Conservation (phyloP, 2,113 vertebrate genomes). For the Amphilophus citrinellus region DNA sequence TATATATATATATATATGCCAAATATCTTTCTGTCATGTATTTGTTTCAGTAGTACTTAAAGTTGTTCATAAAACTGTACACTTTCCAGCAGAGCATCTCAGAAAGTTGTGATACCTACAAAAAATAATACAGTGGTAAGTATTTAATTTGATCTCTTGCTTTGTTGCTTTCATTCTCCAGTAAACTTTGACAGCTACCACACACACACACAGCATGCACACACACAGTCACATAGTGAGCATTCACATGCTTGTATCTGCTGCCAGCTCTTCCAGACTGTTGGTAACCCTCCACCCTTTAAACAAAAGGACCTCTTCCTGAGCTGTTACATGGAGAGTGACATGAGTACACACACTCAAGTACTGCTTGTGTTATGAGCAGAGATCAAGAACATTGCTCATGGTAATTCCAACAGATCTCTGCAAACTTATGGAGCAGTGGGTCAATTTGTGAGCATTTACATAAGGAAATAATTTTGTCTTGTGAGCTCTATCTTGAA, state of each 20-base stretch:
- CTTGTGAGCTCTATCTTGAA: background rate
- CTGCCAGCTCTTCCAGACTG: constrained; percentile 60
- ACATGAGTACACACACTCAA: background rate
- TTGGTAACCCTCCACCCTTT: constrained; percentile 54
- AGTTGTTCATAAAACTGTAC: background rate
- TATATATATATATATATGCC: too few relatives aligned
- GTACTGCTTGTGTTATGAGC: constrained; percentile 29
- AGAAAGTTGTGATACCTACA: background rate
- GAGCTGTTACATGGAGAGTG: constrained; percentile 11
- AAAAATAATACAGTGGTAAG: background rate
- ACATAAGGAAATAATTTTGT: background rate
- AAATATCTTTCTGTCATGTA: too few relatives aligned
- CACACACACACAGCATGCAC: background rate
- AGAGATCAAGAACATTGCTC: constrained; percentile 17
- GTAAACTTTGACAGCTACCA: background rate
- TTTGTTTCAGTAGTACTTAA: too few relatives aligned
- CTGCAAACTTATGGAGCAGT: background rate
- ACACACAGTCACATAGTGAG: constrained; percentile 8
- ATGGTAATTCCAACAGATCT: constrained; percentile 4
- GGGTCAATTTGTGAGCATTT: constrained; percentile 13
- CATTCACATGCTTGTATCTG: constrained; percentile 25
- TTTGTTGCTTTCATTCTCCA: constrained; percentile 21
- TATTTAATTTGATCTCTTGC: background rate
- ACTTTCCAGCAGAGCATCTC: background rate
- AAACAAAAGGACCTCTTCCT: constrained; percentile 65